Evolutionary conservation across 2,113 vertebrate genomes (phyloP), one percentile per base, ranked within the genome.

Genomic region (Lampris incognitus): DNA sequence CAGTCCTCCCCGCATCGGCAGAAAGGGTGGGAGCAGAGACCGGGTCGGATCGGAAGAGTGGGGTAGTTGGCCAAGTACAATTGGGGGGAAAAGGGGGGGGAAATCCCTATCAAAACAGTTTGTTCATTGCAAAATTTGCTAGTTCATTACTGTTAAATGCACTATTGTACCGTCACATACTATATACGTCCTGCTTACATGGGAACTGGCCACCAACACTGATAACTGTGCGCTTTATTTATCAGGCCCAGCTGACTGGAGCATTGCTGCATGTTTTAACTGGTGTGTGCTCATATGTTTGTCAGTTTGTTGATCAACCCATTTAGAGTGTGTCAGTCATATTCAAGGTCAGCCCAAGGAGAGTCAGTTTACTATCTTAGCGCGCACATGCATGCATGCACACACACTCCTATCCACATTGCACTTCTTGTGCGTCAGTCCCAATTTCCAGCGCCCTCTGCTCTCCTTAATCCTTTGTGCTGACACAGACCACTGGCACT

Each of bases 341-440:
- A 52, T 39, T 60, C 79, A 81, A 87, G 72, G 79, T 83, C 83
- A 76, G 66, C 57, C 0, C 4, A 75, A 75, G 69, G 65, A 65
- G 37, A 39, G 24, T 24, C 24, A 24, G 24, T 24, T 24, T 39
- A 9, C n/a, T 9, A 51, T 7, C 50, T 61, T 41, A 2, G 13
- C 38, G 37, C 13, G 13, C 13, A 9, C 11, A 40, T 13, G 36
- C 44, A 42, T 42, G 60, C 41, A 48, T 46, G 46, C 61, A 51
- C 37, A 44, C 57, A 44, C 70, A 60, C 60, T 67, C 72, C 66
- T 70, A 39, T 42, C 69, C 68, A 11, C 63, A 58, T 67, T 66
- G 64, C 10, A 69, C 68, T 68, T 54, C 70, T 73, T 57, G 60
- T 65, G 62, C 64, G 41, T 67, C 13, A 38, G 59, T 40, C 10